Percentiles rank a stretch among this genome's conserved stretches.
phyloP scores from a whole-genome alignment of 2,113 vertebrate genomes.

The Manacus vitellinus region DNA sequence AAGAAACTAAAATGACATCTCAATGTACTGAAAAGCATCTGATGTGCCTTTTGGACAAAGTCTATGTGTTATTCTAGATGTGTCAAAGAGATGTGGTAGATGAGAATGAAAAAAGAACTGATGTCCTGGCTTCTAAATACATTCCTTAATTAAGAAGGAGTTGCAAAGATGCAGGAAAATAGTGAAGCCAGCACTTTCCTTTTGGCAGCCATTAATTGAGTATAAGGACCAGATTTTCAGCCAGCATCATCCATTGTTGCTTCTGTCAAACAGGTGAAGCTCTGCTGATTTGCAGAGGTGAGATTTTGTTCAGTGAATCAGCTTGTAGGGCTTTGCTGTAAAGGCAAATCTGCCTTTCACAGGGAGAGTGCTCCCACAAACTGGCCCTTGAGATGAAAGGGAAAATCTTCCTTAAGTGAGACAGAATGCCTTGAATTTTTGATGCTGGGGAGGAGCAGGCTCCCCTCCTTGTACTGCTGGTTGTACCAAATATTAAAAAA shows the following conservation, averaged over 20 bases:
- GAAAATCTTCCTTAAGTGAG: background rate
- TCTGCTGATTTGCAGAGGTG: background rate
- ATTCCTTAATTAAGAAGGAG: constrained; percentile 24
- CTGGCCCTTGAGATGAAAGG: background rate
- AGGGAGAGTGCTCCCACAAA: background rate
- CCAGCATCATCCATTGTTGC: background rate
- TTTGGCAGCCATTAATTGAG: background rate
- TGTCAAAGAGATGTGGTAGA: background rate
- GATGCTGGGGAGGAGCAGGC: background rate
- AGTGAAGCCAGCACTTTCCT: background rate
- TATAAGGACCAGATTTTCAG: background rate
- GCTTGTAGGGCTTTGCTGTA: background rate
- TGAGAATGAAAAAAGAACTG: background rate
- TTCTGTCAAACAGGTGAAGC: background rate
- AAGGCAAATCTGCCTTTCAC: background rate
- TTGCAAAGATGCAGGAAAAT: background rate
- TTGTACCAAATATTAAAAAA: background rate
- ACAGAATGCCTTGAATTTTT: background rate
- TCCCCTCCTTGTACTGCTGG: background rate
- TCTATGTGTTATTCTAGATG: background rate
- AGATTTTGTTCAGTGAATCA: background rate
- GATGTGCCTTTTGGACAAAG: background rate
- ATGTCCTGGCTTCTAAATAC: background rate
- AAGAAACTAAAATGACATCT: background rate
- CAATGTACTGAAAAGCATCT: background rate